phyloP scores from a whole-genome alignment of 2,888 invertebrate species.

The Meteorus cinctellus region DNA sequence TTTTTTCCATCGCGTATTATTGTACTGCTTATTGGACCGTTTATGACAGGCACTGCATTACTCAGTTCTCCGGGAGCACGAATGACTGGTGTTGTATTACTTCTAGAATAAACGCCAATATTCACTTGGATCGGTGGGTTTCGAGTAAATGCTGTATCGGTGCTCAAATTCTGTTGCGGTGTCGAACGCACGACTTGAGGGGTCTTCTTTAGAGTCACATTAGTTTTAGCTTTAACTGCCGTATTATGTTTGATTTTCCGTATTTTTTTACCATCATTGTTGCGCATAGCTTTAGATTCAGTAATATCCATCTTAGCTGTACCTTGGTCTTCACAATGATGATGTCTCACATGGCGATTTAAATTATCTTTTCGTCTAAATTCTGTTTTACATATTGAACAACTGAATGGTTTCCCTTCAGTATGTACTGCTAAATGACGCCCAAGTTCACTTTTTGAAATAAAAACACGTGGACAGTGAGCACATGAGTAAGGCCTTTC shows the following conservation, averaged over 20 bases:
- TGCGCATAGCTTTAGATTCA: conserved; percentile 5
- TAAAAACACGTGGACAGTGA: conserved; percentile 70
- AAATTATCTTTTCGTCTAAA: conserved; percentile 87
- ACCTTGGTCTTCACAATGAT: conserved; percentile 77
- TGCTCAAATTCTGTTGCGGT: conserved; percentile 55
- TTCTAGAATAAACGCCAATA: conserved; percentile 63
- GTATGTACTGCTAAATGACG: conserved; percentile 71
- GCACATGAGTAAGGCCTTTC: conserved; percentile 72
- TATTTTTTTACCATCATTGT: conserved; percentile 32
- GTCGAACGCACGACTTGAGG: conserved; percentile 51
- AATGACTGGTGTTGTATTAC: conserved; percentile 66
- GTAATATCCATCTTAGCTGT: neutral
- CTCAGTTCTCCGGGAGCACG: conserved; percentile 65
- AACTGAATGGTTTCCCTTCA: conserved; percentile 83
- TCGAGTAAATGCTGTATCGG: conserved; percentile 33
- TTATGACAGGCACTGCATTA: conserved; percentile 74
- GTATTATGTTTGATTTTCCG: conserved; percentile 9
- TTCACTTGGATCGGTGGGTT: neutral
- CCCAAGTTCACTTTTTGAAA: conserved; percentile 72
- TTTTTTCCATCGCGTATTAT: conserved; percentile 54
- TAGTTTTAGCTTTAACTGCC: conserved; percentile 27
- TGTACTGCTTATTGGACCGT: conserved; percentile 73
- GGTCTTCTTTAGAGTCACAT: conserved; percentile 43
- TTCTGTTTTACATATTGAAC: conserved; percentile 81
- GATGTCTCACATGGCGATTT: conserved; percentile 83